Conservation (phyloP, 2,113 vertebrate species). For the Prinia subflava region DNA sequence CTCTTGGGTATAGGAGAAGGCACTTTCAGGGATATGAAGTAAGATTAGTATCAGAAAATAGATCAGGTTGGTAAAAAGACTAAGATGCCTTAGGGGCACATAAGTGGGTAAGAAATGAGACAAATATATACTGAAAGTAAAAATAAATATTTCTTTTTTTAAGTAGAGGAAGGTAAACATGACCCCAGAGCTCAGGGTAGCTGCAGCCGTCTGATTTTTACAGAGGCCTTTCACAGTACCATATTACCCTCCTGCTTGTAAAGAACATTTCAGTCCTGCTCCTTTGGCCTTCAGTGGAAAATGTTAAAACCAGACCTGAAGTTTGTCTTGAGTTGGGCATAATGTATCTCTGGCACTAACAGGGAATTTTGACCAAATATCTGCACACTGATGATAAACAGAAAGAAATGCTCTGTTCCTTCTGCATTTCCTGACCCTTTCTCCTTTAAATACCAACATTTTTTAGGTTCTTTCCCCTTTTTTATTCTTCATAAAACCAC, state of each 20-base stretch:
- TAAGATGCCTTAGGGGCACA: not conserved
- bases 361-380: not conserved
- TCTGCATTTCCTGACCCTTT: not conserved
- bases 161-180: not conserved
- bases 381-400: not conserved
- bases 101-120: not conserved
- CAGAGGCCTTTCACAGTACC: not conserved
- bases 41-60: not conserved
- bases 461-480: slow-evolving; percentile 11
- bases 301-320: not conserved
- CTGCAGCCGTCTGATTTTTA: not conserved
- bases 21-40: not conserved
- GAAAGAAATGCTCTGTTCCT: not conserved
- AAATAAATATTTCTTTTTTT: not conserved
- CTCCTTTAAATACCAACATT: not conserved
- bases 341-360: not conserved
- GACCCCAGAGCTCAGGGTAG: not conserved
- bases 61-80: not conserved
- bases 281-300: not conserved
- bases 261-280: not conserved
- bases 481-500: slow-evolving; percentile 40
- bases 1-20: not conserved
- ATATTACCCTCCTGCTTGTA: not conserved
- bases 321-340: not conserved
- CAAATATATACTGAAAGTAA: not conserved